Base-by-base conservation (phyloP, 2,797 vertebrate species). In the Hypotaenidia okinawae region DNA sequence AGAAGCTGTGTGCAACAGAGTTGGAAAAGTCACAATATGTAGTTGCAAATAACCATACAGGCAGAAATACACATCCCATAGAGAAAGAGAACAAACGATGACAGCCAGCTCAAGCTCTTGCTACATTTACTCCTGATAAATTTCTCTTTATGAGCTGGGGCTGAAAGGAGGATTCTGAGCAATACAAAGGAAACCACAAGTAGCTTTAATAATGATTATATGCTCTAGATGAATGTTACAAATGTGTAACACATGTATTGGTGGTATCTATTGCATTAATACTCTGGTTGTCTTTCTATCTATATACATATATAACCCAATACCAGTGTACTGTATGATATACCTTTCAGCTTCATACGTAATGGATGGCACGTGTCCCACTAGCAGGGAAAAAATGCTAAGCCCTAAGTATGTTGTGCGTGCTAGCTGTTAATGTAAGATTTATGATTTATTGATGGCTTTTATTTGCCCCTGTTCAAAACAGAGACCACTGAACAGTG, bases 401-500 rank as follows among this genome's bases (percentile, higher is more conserved):
- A 94, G 64, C 41, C 25, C 2, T 80, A 91, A 82, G 81, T 80
- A 57, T 72, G 33, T 87, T 92, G 55, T 85, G 62, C 5, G 5
- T 72, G 61, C 32, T 81, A 66, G 32, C 78, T 90, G 33, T 77
- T 93, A 88, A 91, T 80, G 78, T 70, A 94, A 89, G 66, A 82
- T 84, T 61, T 88, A 93, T 82, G 52, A 89, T 72, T 95, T 95
- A 89, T 78, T 94, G 41, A 94, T 95, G 76, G 13, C 21, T 94
- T 96, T 92, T 89, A 69, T 79, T 95, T 96, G 27, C 25, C 35
- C 9, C 28, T 73, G 66, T 68, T 96, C 79, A 69, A 93, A 94
- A 90, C 54, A 45, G 6, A 92, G 49, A 94, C 62, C 76, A 88
- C 43, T 76, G 43, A 91, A 76, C 16, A 87, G 37, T 78, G 84